Evolutionary conservation across 2,888 invertebrate genomes (phyloP).

Genomic region (Pollenia amentaria): DNA sequence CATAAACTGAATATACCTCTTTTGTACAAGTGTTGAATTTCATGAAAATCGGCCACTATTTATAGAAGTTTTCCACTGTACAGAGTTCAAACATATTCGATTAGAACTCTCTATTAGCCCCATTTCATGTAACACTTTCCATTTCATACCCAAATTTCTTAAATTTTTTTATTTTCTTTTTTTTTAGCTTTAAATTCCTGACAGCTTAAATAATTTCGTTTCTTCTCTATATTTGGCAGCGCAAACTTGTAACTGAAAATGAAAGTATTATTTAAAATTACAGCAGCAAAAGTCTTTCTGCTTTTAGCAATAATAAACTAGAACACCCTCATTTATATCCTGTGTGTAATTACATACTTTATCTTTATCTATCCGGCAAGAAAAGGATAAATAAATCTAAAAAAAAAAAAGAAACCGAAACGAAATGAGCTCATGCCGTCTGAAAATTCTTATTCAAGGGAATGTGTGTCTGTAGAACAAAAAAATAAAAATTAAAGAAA

Average conservation of each 20-base stretch:
- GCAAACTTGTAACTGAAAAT: conserved; percentile 52
- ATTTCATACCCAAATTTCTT: conserved; percentile 20
- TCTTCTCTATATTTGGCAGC: conserved; percentile 14
- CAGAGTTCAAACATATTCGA: background rate
- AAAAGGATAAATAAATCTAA: conserved; percentile 15
- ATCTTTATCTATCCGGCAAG: conserved; percentile 44
- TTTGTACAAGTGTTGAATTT: too few species aligned
- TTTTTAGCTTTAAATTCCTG: conserved; percentile 40
- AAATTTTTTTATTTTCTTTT: conserved; percentile 32
- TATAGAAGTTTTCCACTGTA: too few species aligned
- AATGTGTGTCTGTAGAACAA: conserved; percentile 38
- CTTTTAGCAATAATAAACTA: conserved; percentile 57
- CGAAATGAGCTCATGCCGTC: conserved; percentile 40
- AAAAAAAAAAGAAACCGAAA: conserved; percentile 40
- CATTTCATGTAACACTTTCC: conserved; percentile 21
- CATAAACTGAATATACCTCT: too few species aligned
- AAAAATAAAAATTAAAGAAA: conserved; percentile 46
- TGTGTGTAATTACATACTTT: conserved; percentile 68
- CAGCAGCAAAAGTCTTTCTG: background rate
- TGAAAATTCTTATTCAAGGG: conserved; percentile 48
- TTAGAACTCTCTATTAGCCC: background rate
- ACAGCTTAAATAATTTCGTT: conserved; percentile 50
- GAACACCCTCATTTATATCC: conserved; percentile 73
- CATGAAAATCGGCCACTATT: too few species aligned
- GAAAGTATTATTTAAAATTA: conserved; percentile 49